Conservation (phyloP, 2,797 vertebrate genomes). For the Pangasius sanitwongsei region DNA sequence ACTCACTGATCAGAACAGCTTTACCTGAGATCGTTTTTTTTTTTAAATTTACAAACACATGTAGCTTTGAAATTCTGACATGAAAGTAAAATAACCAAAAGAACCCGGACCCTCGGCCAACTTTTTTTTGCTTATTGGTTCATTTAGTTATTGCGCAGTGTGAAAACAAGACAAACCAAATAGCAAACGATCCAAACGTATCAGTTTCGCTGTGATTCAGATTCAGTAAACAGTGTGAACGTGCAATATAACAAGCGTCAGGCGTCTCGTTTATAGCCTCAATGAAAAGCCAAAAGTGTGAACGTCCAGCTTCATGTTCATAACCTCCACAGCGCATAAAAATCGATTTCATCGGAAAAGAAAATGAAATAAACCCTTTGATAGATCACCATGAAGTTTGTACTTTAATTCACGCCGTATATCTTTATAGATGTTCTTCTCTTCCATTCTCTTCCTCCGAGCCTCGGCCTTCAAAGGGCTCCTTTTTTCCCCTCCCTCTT, state of each 20-base stretch:
- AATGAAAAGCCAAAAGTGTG: not conserved
- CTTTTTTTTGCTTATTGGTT: too few species aligned
- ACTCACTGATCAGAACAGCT: not conserved
- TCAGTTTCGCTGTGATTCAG: too few species aligned
- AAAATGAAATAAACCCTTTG: not conserved
- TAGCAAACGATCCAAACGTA: not conserved
- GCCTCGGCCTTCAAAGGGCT: not conserved
- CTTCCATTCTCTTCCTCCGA: not conserved
- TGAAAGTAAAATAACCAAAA: not conserved
- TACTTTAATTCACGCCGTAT: constrained; percentile 45
- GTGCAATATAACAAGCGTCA: not conserved
- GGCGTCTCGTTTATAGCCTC: not conserved
- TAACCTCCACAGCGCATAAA: too few species aligned
- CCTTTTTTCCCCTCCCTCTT: not conserved
- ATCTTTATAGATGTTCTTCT: constrained; percentile 29
- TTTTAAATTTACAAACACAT: too few species aligned
- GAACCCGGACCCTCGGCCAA: too few species aligned
- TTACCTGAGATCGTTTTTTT: too few species aligned
- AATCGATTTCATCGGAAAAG: not conserved
- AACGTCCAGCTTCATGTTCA: too few species aligned
- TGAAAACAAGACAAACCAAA: not conserved
- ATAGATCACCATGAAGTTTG: not conserved
- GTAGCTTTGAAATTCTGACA: too few species aligned
- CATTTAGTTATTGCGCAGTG: not conserved
- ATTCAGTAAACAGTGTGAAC: too few species aligned